Evolutionary conservation across 2,888 invertebrate species (phyloP), one percentile per base, ranked within the genome.

Genomic region (Teleiodes luculella): DNA sequence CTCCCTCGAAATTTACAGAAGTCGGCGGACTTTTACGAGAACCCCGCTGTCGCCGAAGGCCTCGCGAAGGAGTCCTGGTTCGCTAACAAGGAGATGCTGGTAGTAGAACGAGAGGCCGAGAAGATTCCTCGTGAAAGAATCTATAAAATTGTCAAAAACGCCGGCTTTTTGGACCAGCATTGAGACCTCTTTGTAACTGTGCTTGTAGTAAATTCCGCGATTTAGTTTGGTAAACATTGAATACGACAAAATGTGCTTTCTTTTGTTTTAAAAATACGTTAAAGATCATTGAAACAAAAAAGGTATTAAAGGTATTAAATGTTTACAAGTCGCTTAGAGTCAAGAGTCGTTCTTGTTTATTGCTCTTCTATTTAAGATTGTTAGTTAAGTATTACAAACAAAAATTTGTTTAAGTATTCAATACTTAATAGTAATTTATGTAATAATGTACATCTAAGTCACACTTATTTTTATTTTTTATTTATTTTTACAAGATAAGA

Each of bases 51-150:
- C 10, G 95, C 94, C 5, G 92, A 92, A 5, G 93, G 92, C 0
- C 85, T 96, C 8, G 95, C 96, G 1, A 93, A 93, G 66, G 95
- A 94, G 66, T 95, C 95, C 0, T 95, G 95, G 94, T 92, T 95
- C 62, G 91, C 92, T 0, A 91, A 93, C 62, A 94, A 95, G 70
- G 95, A 95, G 76, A 94, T 93, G 91, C 94, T 93, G 57, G 95
- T 96, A 0, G 90, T 93, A 41, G 92, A 95, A 69, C 91, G 96
- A 10, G 95, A 95, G 70, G 93, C 95, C 0, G 95, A 96, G 66
- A 94, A 94, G 76, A 96, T 96, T 57, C 93, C 95, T 0, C 90
- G 96, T 1, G 92, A 93, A 59, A 93, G 93, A 71, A 94, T 96
- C 55, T 95, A 92, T 66, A 92, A 93, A 67, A 92, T 95, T 56